These are phyloP conservation scores for Amia ocellicauda DNA, from an alignment of 2,113 vertebrate genomes.

Conservation along the genomic window DNA sequence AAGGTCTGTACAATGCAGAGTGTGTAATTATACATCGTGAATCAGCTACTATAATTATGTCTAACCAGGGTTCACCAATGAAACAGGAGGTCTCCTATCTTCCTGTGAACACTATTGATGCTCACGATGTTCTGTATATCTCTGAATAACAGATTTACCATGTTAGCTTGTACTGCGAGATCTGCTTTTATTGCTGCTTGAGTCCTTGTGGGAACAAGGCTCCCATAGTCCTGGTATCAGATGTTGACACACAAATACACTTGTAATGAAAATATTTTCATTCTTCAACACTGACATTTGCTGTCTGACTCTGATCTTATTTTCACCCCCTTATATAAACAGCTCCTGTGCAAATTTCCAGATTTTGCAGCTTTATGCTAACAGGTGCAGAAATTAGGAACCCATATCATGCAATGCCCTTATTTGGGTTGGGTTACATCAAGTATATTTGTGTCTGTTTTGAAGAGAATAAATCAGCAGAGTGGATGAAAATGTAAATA, in stretches of 20 bases:
- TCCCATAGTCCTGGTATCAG: conserved; percentile 67
- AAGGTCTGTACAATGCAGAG: background rate
- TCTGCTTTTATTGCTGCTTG: conserved; percentile 33
- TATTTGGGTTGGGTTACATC: conserved; percentile 13
- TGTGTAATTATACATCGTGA: background rate
- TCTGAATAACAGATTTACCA: conserved; percentile 40
- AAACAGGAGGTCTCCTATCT: conserved; percentile 54
- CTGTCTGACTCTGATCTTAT: conserved; percentile 70
- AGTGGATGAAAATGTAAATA: no score
- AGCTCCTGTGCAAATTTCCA: conserved; percentile 72
- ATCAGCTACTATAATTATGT: conserved; percentile 9
- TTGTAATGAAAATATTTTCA: conserved; percentile 89
- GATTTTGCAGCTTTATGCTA: conserved; percentile 29
- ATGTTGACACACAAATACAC: conserved; percentile 83
- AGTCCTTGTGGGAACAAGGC: conserved; percentile 70
- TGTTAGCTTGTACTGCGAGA: background rate
- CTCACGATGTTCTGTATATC: conserved; percentile 59
- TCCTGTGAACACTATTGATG: conserved; percentile 52
- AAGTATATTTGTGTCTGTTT: conserved; percentile 2
- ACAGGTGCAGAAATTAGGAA: conserved; percentile 51
- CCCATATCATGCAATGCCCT: conserved; percentile 16
- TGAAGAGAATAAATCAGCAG: conserved; percentile 10
- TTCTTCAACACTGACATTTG: conserved; percentile 75
- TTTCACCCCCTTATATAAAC: conserved; percentile 67
- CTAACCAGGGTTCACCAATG: conserved; percentile 25